A percentile compares a stretch with the other conserved stretches of the same genome.
Conservation (phyloP, 2,888 invertebrate species). For the Chouioia cunea region DNA sequence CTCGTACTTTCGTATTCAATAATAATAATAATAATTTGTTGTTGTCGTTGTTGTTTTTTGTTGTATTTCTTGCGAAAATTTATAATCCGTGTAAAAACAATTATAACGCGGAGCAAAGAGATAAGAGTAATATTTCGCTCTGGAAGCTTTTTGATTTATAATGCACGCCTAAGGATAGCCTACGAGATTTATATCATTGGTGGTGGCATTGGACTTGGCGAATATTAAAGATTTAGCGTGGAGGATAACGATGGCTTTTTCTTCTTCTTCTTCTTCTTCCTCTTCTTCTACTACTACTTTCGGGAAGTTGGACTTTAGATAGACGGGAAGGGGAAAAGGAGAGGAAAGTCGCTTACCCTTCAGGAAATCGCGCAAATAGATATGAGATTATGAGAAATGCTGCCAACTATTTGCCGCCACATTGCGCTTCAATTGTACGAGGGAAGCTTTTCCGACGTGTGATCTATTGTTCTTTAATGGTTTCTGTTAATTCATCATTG, state of each 20-base stretch:
- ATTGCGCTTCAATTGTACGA: not conserved
- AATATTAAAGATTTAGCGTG: conserved; percentile 64
- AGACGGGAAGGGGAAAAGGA: conserved; percentile 25
- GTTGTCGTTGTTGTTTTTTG: conserved; percentile 10
- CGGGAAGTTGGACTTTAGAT: conserved; percentile 38
- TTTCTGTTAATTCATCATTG: no score
- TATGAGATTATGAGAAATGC: conserved; percentile 40
- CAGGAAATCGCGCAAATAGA: conserved; percentile 45
- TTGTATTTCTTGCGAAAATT: conserved; percentile 54
- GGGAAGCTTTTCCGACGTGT: no score
- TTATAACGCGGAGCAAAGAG: conserved; percentile 59
- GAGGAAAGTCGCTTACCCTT: conserved; percentile 37
- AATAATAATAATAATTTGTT: no score
- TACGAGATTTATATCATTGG: conserved; percentile 51
- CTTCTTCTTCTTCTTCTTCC: conserved; percentile 8
- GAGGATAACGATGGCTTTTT: conserved; percentile 54
- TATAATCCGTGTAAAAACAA: conserved; percentile 67
- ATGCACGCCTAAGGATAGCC: conserved; percentile 49
- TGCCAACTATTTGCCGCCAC: conserved; percentile 30
- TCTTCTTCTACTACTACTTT: not conserved
- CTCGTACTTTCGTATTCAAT: not conserved
- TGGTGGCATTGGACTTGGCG: conserved; percentile 50
- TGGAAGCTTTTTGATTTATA: conserved; percentile 62
- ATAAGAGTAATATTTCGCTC: conserved; percentile 63
- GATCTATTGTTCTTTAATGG: no score